Conservation (phyloP, 2,888 invertebrate genomes). For the Perithous albicinctus region DNA sequence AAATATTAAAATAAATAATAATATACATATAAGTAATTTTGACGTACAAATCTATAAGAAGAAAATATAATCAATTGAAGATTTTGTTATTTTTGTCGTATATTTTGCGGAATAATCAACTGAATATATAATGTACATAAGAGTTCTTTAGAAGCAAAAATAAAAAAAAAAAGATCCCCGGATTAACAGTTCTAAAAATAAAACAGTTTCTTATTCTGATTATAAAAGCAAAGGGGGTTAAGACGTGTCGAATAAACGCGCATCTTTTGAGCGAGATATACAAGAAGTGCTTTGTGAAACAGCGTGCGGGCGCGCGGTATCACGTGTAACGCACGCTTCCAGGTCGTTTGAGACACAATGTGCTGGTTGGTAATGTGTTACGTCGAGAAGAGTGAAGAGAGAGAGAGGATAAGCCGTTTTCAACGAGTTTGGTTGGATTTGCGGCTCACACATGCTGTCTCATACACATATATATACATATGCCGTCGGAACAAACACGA, state of each 20-base stretch:
- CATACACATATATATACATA: neutral
- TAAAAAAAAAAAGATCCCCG: conserved; percentile 35
- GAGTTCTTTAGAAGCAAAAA: neutral
- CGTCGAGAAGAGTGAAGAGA: conserved; percentile 42
- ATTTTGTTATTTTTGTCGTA: too few relatives aligned
- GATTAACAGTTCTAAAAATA: conserved; percentile 50
- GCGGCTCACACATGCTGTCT: neutral
- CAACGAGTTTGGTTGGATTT: conserved; percentile 64
- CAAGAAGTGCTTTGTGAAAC: conserved; percentile 54
- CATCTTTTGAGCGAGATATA: conserved; percentile 51
- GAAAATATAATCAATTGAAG: too few relatives aligned
- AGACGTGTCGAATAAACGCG: conserved; percentile 59
- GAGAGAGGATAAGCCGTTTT: conserved; percentile 61
- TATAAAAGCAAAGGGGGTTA: conserved; percentile 29
- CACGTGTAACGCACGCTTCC: conserved; percentile 57
- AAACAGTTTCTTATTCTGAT: conserved; percentile 21
- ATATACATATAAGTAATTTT: too few relatives aligned
- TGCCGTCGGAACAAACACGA: conserved; percentile 28
- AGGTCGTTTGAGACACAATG: conserved; percentile 63
- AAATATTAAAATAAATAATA: too few relatives aligned
- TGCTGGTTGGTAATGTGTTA: conserved; percentile 57
- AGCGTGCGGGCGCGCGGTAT: conserved; percentile 57
- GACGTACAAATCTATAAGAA: too few relatives aligned
- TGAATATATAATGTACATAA: too few relatives aligned
- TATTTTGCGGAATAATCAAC: too few relatives aligned